Evolutionary conservation across 2,113 vertebrate species (phyloP).

Genomic region (human): DNA sequence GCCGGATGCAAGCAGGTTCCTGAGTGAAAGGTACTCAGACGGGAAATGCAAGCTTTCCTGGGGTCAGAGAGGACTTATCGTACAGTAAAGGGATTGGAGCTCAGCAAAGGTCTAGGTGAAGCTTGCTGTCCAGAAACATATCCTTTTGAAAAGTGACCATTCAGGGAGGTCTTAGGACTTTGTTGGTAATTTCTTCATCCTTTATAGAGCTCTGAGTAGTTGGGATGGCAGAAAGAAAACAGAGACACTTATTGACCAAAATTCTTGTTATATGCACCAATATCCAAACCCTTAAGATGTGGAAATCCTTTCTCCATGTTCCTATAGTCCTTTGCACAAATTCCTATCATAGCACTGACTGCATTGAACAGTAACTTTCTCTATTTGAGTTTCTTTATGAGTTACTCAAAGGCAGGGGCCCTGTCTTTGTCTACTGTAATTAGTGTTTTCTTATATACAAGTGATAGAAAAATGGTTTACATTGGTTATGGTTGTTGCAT

Average conservation of each 20-base stretch:
- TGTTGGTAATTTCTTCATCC: background rate
- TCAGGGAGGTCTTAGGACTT: background rate
- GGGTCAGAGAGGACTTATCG: background rate
- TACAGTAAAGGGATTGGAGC: background rate
- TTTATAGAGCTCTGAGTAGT: background rate
- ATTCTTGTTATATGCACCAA: accelerated
- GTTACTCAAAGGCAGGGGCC: background rate
- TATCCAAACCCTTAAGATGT: background rate
- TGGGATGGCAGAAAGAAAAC: background rate
- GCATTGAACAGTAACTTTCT: background rate
- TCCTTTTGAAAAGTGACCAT: background rate
- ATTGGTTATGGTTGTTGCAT: background rate
- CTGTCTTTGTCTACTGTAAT: background rate
- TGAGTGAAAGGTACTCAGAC: background rate
- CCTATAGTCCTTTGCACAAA: background rate
- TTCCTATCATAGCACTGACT: background rate
- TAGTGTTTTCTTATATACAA: background rate
- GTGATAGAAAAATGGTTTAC: background rate
- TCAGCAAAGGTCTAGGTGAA: background rate
- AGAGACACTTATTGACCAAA: background rate
- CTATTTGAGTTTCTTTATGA: background rate
- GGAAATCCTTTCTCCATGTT: background rate
- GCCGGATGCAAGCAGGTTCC: background rate
- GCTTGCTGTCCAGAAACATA: background rate
- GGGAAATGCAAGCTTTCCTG: background rate